Base-by-base conservation (phyloP, 2,888 invertebrate genomes). In the Thymelicus acteon region DNA sequence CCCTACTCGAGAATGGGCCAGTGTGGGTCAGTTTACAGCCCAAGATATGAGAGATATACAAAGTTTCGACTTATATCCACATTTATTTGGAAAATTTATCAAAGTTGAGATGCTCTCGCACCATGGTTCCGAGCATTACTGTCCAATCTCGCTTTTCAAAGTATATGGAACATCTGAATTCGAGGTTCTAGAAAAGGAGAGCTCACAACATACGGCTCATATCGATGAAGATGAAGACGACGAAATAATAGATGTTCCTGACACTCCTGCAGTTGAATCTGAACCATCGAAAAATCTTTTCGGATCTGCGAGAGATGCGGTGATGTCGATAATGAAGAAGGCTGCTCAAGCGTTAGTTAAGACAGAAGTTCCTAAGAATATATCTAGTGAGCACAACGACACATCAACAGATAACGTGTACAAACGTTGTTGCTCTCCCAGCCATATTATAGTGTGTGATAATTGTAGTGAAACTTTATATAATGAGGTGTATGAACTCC, bases 111-210 rank as follows among this genome's bases (percentile, higher is more conserved):
- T 99, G 82, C 95, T 97, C 75, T 97, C 98, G 52, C 98, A 99
- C 87, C 98, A 99, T 87, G 99, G 99, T 24, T 96, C 97, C 8
- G 99, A 99, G 88, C 99, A 99, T 87, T 99, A 97, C 87, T 99
- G 99, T 85, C 99, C 99, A 0, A 95, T 99, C 75, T 99, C 98
- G n/a, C 94, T 99, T 64, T 97, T 99, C 87, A 96, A 97, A 73
- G 97, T 98, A 1, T 98, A 97, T 84, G 99, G 99, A 19, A 98
- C 98, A 2, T 98, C 98, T 13, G 98, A 98, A 84, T 98, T 97
- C 84, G 98, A 98, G 86, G 98, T 97, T 1, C 90, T 98, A 62
- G 97, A 97, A 84, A 97, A 97, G 67, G 97, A 97, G 84, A 96
- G 96, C 78, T 95, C 96, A 15, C 95, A 94, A 69, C 96, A 95